Conservation (phyloP, 2,888 invertebrate species). For the Ennomos quercinarius region DNA sequence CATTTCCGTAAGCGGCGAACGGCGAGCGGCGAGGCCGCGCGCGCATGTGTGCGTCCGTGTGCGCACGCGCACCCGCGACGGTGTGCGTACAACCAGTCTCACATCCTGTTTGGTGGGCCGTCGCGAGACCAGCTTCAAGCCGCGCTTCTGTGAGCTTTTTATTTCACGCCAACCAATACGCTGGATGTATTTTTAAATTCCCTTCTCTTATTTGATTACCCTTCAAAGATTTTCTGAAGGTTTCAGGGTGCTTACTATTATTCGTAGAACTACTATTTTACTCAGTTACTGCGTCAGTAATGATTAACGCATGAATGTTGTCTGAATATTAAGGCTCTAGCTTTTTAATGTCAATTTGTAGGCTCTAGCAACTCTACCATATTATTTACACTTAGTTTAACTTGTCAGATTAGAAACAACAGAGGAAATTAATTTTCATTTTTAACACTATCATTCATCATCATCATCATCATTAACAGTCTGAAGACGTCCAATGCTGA, state of each 20-base stretch:
- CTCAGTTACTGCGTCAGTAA: too few relatives aligned
- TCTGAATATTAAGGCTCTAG: too few relatives aligned
- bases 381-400: too few relatives aligned
- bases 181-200: conserved; percentile 42
- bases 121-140: conserved; percentile 69
- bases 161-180: conserved; percentile 73
- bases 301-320: too few relatives aligned
- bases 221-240: neutral
- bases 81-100: conserved; percentile 82
- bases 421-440: too few relatives aligned
- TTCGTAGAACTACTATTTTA: too few relatives aligned
- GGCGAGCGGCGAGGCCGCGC: conserved; percentile 75
- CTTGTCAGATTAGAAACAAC: too few relatives aligned
- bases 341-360: too few relatives aligned
- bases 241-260: neutral
- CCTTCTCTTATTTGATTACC: conserved; percentile 16
- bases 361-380: too few relatives aligned
- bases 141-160: conserved; percentile 80
- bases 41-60: conserved; percentile 60
- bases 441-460: too few relatives aligned
- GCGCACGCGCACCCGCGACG: conserved; percentile 45
- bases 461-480: too few relatives aligned
- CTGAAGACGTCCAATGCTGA: too few relatives aligned
- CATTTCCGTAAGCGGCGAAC: conserved; percentile 80
- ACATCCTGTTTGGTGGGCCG: conserved; percentile 84